Percentiles rank a stretch among this genome's conserved stretches.
These are phyloP conservation scores for Rhinolophus sinicus DNA, from an alignment of 2,113 vertebrate genomes.

Conservation along the genomic window DNA sequence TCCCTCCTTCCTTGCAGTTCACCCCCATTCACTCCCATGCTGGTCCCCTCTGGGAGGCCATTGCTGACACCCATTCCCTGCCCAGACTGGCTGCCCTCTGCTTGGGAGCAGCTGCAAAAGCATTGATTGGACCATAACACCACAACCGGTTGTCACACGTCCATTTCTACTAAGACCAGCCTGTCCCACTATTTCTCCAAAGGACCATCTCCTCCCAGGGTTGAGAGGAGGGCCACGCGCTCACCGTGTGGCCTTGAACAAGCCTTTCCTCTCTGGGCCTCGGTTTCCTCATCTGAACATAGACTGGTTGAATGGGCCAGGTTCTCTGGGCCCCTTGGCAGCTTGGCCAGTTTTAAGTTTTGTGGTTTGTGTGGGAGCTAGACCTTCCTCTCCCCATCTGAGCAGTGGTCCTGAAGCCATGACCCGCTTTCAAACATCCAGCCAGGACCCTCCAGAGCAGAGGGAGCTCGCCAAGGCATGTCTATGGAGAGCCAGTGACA, in stretches of 20 bases:
- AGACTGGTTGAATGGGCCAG: background rate
- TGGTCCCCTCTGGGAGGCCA: background rate
- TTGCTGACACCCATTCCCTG: background rate
- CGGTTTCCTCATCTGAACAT: background rate
- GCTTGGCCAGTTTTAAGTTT: background rate
- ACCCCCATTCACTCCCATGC: background rate
- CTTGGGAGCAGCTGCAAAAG: background rate
- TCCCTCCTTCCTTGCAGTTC: background rate
- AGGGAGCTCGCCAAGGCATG: background rate
- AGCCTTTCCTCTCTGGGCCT: background rate
- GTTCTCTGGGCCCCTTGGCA: background rate
- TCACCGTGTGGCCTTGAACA: background rate
- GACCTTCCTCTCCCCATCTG: background rate
- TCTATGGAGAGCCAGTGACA: accelerated
- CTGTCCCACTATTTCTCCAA: background rate
- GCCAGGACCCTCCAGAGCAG: background rate
- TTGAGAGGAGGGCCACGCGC: background rate
- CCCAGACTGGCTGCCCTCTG: background rate
- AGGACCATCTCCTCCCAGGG: background rate
- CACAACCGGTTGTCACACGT: accelerated
- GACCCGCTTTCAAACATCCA: accelerated
- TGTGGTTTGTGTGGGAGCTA: background rate
- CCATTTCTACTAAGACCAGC: background rate
- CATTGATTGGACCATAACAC: background rate
- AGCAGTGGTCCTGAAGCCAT: background rate